Base-by-base conservation (phyloP, 2,888 invertebrate genomes). In the Nemotelus pantherinus region DNA sequence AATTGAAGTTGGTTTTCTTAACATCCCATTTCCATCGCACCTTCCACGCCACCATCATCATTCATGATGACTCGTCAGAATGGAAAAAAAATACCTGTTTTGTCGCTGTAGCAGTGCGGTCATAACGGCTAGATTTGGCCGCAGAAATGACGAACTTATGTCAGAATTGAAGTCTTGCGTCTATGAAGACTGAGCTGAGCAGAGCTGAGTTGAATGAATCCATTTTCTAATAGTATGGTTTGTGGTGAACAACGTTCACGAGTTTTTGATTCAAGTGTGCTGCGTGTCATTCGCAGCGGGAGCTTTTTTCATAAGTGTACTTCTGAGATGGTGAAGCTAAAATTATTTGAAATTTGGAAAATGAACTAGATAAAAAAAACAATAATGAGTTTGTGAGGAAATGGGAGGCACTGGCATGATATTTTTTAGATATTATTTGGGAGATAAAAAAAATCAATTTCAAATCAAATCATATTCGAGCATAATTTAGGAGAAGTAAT, bases 1-100 rank as follows among this genome's bases (percentile, higher is more conserved):
- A 7, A 39, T 43, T 25, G 58, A 64, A n/a, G 64, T 64, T 41
- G 25, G 4, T 63, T 63, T 63, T 43, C 63, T 43, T 63, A 43
- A 39, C 63, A 63, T 9, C 41, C 63, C 63, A 43, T 63, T 25
- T 25, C 25, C 57, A 10, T 57, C 10, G 3, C 7, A 43, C 3
- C 63, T 3, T 63, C 6, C 41, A 41, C 43, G 63, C 25, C 7
- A 43, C 70, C 43, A 57, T 70, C 25, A 25, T 25, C 70, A 53
- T 55, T 55, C 67, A 45, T 45, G 43, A 57, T 70, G 55, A 70
- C 53, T 53, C 70, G 70, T 43, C 53, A 70, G 55, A 70, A 70
- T 44, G 9, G 39, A 70, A 55, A 55, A 50, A 55, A 43, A 44
- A 55, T 43, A 43, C 70, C 25, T 70, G 70, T 70, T 70, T 70